Evolutionary conservation across 2,113 vertebrate species (phyloP).

Genomic region (Sturnus vulgaris): DNA sequence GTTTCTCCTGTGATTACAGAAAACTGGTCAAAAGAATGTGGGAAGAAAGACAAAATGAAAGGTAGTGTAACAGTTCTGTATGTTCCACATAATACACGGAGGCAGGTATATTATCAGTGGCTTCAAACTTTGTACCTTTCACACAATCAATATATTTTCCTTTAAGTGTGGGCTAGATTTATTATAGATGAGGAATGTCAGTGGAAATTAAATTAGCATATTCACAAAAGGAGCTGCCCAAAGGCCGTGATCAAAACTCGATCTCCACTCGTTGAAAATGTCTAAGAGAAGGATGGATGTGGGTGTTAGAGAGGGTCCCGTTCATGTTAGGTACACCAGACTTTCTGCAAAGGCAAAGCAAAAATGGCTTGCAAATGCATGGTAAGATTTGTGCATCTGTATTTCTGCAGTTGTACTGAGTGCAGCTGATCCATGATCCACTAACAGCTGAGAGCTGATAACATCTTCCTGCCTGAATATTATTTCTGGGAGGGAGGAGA

Average conservation of each 20-base stretch:
- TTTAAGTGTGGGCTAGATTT: not conserved
- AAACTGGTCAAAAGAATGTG: conserved; percentile 80
- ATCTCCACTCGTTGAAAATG: not conserved
- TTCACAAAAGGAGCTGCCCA: not conserved
- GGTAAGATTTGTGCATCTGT: not conserved
- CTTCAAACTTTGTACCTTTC: not conserved
- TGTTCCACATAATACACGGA: not conserved
- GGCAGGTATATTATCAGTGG: not conserved
- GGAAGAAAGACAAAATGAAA: conserved; percentile 47
- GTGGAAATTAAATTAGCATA: not conserved
- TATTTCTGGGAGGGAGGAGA: not conserved
- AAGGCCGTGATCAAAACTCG: not conserved
- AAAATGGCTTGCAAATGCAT: not conserved
- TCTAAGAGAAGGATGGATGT: not conserved
- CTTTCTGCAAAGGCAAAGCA: not conserved
- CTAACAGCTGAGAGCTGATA: not conserved
- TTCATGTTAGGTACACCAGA: not conserved
- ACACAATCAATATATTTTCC: not conserved
- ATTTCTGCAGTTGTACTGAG: not conserved
- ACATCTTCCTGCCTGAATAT: not conserved
- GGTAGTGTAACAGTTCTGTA: conserved; percentile 41
- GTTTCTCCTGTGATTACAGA: conserved; percentile 73
- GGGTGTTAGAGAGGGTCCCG: not conserved
- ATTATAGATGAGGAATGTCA: not conserved
- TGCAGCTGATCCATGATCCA: not conserved